Evolutionary conservation across 1,140 invertebrate genomes (phyloP).

Genomic region (Nautilus pompilius): DNA sequence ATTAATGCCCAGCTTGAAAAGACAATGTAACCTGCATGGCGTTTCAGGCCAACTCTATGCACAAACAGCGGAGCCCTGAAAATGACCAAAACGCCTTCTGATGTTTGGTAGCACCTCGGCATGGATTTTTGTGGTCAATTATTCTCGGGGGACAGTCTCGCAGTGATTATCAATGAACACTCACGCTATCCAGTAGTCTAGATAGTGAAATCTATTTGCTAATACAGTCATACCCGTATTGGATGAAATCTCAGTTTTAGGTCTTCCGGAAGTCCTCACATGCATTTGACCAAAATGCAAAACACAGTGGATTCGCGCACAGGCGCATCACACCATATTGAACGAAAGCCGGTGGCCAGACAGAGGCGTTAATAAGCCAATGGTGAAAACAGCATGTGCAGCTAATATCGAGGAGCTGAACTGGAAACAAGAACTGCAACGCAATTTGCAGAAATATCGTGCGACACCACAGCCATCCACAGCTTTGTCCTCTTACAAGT

Average conservation of each 20-base stretch:
- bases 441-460: conserved; percentile 22
- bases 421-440: conserved; percentile 27
- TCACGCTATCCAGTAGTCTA: conserved; percentile 36
- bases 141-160: conserved; percentile 25
- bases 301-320: conserved; percentile 16
- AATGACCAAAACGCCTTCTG: conserved; percentile 16
- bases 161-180: conserved; percentile 38
- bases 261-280: conserved; percentile 9
- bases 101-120: conserved; percentile 26
- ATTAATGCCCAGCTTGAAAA: conserved; percentile 10
- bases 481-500: conserved; percentile 15
- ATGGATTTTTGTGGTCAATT: conserved; percentile 42
- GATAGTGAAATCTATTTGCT: conserved; percentile 16
- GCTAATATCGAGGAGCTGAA: conserved; percentile 16
- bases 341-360: conserved; percentile 29
- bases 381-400: conserved; percentile 23
- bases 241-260: conserved; percentile 14
- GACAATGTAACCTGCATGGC: conserved; percentile 1
- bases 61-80: conserved; percentile 14
- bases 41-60: no score
- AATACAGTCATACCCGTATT: conserved; percentile 8
- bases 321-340: conserved; percentile 24
- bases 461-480: conserved; percentile 22
- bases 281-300: conserved; percentile 7
- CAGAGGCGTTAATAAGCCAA: conserved; percentile 26